Base-by-base conservation (phyloP, 2,113 vertebrate genomes). In the Holacanthus passer region DNA sequence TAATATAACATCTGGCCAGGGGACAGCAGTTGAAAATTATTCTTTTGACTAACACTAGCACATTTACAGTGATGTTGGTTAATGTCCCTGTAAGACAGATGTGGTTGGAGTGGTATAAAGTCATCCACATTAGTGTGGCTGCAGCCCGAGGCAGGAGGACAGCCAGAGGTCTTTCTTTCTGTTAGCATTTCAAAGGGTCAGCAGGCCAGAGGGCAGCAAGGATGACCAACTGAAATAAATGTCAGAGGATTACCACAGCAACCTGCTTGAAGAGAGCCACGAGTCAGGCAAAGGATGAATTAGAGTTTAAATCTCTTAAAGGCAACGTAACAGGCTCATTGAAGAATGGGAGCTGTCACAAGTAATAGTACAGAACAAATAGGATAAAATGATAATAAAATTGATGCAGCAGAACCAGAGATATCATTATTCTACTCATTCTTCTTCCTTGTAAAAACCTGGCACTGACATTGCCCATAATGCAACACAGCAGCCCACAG, bases 141-240 rank as follows among this genome's bases (percentile, higher is more conserved):
- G 4, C 4, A 13, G n/a, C 66, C 74, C 14, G 65, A 81, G 48
- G 70, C 35, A 1, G 50, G 35, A 65, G 48, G 50, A 64, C 35
- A 52, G 43, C 16, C 31, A 62, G 29, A 12, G 20, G 31, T 45
- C 1, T 7, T 27, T 77, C 29, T 66, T 20, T 19, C 80, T 68
- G 29, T 41, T 83, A 56, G 52, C 82, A 73, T 89, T 91, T 87
- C 41, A 65, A 74, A 89, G 60, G 81, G 79, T 74, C 64, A 50
- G 45, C 55, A 22, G 59, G 60, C 29, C 68, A 68, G 37, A 77
- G 68, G 65, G 37, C 64, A 52, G 73, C 2, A 14, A 41, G 47
- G 59, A 84, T 47, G 56, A 82, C 59, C 10, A 52, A 65, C 58
- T 41, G n/a, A 66, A 45, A 59, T 71, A 82, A 89, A 91, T 88